A percentile compares a stretch with the other conserved stretches of the same genome.
These are phyloP conservation scores for Haliclona indistincta DNA, from an alignment of 37 sponge, comb jelly and placozoan species.

Conservation along the genomic window DNA sequence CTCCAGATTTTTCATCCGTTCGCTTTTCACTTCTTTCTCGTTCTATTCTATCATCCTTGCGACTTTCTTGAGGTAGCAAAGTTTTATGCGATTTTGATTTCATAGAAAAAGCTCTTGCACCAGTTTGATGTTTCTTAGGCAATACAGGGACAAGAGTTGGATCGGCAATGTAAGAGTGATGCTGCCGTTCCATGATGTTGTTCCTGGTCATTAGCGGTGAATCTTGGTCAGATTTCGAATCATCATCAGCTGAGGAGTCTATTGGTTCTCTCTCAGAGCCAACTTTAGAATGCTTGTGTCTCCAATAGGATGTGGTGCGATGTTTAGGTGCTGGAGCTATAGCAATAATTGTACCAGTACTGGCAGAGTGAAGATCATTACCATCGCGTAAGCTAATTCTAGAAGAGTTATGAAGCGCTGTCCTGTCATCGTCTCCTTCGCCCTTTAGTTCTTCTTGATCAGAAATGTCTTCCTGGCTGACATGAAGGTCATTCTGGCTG, in stretches of 20 bases:
- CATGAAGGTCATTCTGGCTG: background rate
- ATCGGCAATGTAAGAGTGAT: too few species aligned
- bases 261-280: background rate
- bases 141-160: too few species aligned
- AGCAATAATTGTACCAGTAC: constrained; percentile 12
- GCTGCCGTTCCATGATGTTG: background rate
- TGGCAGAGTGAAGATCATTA: background rate
- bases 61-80: too few species aligned
- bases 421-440: background rate
- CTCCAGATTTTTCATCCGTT: too few species aligned
- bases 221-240: too few species aligned
- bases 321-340: constrained; percentile 47
- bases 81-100: too few species aligned
- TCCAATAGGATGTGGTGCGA: background rate
- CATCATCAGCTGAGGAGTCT: too few species aligned
- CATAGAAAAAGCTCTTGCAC: too few species aligned
- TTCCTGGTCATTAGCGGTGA: background rate
- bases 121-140: background rate
- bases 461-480: background rate
- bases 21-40: too few species aligned
- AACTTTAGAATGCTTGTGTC: constrained; percentile 25
- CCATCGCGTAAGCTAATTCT: background rate
- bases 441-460: background rate
- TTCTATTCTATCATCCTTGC: too few species aligned
- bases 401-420: background rate